Base-by-base conservation (phyloP, 2,113 vertebrate species). In the Cepphus grylle region DNA sequence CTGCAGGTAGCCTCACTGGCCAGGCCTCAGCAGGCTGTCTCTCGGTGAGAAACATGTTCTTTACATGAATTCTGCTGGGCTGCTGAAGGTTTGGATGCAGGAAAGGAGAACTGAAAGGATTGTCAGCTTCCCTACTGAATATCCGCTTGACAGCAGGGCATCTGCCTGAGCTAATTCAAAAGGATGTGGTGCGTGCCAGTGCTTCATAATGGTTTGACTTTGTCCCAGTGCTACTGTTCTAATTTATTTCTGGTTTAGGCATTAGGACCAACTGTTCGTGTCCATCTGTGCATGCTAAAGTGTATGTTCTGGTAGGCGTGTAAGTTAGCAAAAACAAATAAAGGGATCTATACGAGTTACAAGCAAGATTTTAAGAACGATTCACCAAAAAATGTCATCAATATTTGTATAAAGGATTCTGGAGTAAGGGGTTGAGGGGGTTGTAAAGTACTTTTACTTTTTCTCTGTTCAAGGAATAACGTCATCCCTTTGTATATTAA, bases 401-500 rank as follows among this genome's bases (percentile, higher is more conserved):
- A 19, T 86, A 22, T 92, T 93, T 84, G 85, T 92, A 19, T 56
- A 76, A 88, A 87, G 69, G 72, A 56, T 91, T 86, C 50, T 82
- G 71, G 91, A 86, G 91, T 73, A 56, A 82, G 92, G 78, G 9
- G 0, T 7, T 29, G 80, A 82, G 40, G 74, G 71, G 82, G 38
- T 61, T 94, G 83, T 55, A 43, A 47, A 70, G 85, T 87, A 67
- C 59, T 93, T 88, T 78, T 43, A 76, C 56, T 94, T 95, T 88
- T 19, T 67, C n/a, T 88, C 69, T 81, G 61, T 66, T 90, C 42
- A 83, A 86, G 79, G 86, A 93, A 87, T 94, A 80, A 96, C 79
- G 61, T 94, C 81, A 91, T 92, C 85, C 74, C 63, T 91, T 96
- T 96, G 91, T 94, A 53, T 81, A 89, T 93, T 88, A 92, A 65